These are phyloP conservation scores for Tetrax tetrax DNA, from an alignment of 2,113 vertebrate species.

Conservation along the genomic window DNA sequence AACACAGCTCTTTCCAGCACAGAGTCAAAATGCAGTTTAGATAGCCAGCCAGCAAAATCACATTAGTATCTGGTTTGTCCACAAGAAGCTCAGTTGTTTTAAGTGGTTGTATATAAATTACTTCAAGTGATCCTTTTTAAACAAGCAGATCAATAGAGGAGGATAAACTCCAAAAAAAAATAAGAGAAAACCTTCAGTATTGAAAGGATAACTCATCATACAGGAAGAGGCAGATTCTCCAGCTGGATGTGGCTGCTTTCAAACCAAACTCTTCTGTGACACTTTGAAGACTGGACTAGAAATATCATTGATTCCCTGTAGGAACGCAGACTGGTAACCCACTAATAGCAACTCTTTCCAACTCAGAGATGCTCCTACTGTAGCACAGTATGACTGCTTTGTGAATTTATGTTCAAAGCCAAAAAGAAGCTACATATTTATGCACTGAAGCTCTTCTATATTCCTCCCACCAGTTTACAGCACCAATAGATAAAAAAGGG, in stretches of 20 bases:
- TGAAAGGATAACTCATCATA: not conserved
- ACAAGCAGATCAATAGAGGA: not conserved
- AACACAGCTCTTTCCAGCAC: not conserved
- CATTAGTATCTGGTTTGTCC: not conserved
- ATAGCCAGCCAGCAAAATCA: not conserved
- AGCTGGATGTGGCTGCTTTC: slow-evolving; percentile 15
- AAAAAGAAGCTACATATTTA: slow-evolving; percentile 11
- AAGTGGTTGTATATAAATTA: not conserved
- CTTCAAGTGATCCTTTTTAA: not conserved
- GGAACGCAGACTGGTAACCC: slow-evolving; percentile 6
- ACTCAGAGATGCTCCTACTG: not conserved
- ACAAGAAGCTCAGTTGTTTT: not conserved
- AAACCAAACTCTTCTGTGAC: slow-evolving; percentile 18
- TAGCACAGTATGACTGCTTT: slow-evolving; percentile 43
- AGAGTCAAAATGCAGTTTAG: not conserved
- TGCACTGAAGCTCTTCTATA: slow-evolving; percentile 19
- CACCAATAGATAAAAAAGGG: slow-evolving; percentile 53
- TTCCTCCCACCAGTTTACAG: slow-evolving; percentile 62
- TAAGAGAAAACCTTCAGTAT: not conserved
- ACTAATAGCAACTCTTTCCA: slow-evolving; percentile 37
- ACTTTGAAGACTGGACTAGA: slow-evolving; percentile 43
- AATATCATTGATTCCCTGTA: not conserved
- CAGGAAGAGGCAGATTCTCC: not conserved
- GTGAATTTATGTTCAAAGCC: slow-evolving; percentile 38
- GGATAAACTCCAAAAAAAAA: not conserved